These are phyloP conservation scores for Takifugu flavidus DNA, from an alignment of 2,113 vertebrate genomes.

Conservation along the genomic window DNA sequence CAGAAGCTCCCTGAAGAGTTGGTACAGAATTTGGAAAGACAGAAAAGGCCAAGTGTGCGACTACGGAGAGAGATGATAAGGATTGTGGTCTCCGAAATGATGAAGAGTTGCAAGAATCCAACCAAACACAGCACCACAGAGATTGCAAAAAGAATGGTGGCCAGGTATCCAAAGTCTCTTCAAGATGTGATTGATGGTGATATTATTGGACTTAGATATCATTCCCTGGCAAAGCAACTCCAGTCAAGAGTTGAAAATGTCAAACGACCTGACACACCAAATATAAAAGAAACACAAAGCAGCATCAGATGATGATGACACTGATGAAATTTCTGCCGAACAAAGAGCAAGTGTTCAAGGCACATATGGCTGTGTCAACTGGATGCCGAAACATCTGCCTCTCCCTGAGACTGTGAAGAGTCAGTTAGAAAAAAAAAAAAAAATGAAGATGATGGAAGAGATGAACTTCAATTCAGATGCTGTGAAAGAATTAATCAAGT, in stretches of 20 bases:
- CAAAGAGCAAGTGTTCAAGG: neutral
- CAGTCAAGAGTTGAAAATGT: too few species aligned
- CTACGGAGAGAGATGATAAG: constrained; percentile 8
- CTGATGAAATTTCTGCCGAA: neutral
- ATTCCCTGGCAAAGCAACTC: too few species aligned
- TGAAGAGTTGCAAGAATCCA: neutral
- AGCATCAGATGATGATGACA: constrained; percentile 5
- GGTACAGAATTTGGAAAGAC: neutral
- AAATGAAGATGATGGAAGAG: constrained; percentile 1
- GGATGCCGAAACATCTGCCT: neutral
- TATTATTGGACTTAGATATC: too few species aligned
- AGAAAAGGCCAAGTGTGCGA: neutral
- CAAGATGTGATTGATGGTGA: too few species aligned
- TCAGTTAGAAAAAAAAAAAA: neutral
- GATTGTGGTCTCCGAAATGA: neutral
- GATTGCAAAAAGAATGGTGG: too few species aligned
- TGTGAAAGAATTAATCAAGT: neutral
- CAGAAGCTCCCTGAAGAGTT: constrained; percentile 9
- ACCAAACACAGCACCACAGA: constrained; percentile 4
- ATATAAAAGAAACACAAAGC: constrained; percentile 5
- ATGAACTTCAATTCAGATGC: neutral
- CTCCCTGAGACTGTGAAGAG: neutral
- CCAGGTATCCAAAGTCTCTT: too few species aligned
- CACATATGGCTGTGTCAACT: neutral
- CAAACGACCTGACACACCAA: neutral